Evolutionary conservation across 2,113 vertebrate species (phyloP).

Genomic region (Sprattus sprattus): DNA sequence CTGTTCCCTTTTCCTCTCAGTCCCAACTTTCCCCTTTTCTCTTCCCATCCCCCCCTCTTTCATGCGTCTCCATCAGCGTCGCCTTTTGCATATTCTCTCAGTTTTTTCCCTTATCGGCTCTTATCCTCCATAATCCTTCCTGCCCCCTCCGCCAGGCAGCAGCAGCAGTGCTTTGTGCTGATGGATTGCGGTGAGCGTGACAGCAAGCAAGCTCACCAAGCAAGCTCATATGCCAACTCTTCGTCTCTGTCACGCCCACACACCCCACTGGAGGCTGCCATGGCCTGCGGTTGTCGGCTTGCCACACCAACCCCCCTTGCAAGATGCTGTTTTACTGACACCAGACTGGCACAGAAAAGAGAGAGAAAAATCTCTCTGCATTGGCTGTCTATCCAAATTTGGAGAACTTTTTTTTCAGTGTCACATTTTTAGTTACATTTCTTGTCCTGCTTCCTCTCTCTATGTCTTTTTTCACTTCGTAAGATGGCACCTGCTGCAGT

Average conservation of each 20-base stretch:
- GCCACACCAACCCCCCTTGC: not conserved
- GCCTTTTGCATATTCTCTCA: not conserved
- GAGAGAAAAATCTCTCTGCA: not conserved
- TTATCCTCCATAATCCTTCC: not conserved
- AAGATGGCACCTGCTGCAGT: not conserved
- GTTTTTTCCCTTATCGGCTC: not conserved
- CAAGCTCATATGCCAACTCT: conserved; percentile 42
- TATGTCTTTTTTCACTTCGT: not conserved
- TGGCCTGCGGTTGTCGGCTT: not conserved
- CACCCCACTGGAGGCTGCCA: not conserved
- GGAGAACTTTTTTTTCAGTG: not conserved
- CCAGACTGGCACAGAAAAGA: not conserved
- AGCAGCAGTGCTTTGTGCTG: conserved; percentile 28
- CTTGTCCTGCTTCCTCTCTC: too few relatives aligned
- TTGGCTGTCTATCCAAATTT: not conserved
- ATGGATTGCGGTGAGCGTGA: conserved; percentile 53
- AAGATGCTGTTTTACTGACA: too few relatives aligned
- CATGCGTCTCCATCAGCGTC: not conserved
- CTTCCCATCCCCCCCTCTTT: conserved; percentile 8
- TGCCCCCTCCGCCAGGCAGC: not conserved
- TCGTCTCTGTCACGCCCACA: not conserved
- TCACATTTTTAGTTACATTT: not conserved
- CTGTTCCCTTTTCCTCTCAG: conserved; percentile 20
- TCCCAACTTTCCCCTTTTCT: not conserved
- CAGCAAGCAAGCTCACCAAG: conserved; percentile 43